Evolutionary conservation across 1,140 invertebrate species (phyloP), one percentile per base, ranked within the genome.

Genomic region (Tenebrio molitor): DNA sequence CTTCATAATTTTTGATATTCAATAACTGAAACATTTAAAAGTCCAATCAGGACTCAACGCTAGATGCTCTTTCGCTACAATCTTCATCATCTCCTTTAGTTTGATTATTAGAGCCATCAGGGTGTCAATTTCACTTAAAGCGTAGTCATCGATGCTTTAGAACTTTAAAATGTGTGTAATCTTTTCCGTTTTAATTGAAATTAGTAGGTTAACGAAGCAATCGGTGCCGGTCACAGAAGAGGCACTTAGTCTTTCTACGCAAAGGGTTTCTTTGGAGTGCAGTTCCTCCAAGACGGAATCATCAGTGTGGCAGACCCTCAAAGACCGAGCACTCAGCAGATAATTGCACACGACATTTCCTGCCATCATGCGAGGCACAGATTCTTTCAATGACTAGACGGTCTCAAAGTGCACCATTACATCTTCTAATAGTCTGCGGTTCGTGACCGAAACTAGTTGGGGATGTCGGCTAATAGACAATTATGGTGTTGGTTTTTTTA

Each of bases 381-480:
- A 71, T 71, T 71, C 69, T 71, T 71, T 65, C 29, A 62, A 44
- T 39, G 25, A 65, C 62, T 65, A 71, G 69, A 65, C 69, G 21
- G 41, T 65, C 69, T 46, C 62, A 71, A 71, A 71, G 69, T 71
- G 69, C 69, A 71, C 69, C 42, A 71, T 71, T 71, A 71, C 69
- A 50, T 71, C 62, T 65, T 23, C 69, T 71, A 71, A 71, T 71
- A 71, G 46, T 65, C 41, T 71, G 69, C 21, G 62, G 69, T 71
- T 71, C 69, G 69, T 71, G 69, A 65, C 69, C 69, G 25, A 71
- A 71, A 71, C 68, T 70, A 70, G 68, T 23, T 39, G 68, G 50
- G 68, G 34, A 58, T 58, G 63, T 6, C 62, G 41, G 58, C 58
- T 71, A 65, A 65, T 71, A 65, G 69, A 71, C 69, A 71, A 71